These are phyloP conservation scores for Euphydryas editha DNA, from an alignment of 2,888 invertebrate genomes.

Conservation along the genomic window DNA sequence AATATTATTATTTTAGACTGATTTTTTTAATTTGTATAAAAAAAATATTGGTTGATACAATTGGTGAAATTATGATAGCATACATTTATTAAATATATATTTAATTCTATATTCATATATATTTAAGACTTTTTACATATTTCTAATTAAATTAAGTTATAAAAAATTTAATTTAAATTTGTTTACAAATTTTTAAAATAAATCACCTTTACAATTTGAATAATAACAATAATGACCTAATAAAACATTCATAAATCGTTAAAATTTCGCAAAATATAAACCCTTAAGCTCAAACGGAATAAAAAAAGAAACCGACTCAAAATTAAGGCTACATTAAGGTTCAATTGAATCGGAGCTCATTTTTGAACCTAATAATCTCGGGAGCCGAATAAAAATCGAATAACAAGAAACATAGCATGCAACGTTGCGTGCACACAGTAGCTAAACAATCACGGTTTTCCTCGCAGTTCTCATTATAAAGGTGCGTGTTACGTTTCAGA, in stretches of 20 bases:
- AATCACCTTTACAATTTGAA: no score
- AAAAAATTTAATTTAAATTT: no score
- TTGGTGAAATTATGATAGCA: no score
- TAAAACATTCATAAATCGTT: not conserved
- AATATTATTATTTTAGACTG: no score
- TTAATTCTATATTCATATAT: no score
- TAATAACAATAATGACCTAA: no score
- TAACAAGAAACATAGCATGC: slow-evolving; percentile 58
- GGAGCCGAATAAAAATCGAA: slow-evolving; percentile 28
- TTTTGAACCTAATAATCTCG: slow-evolving; percentile 42
- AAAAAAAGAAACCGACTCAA: slow-evolving; percentile 4
- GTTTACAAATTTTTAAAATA: no score
- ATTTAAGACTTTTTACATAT: no score
- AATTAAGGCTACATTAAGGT: slow-evolving; percentile 29
- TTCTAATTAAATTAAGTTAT: no score
- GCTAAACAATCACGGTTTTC: slow-evolving; percentile 38
- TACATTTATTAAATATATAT: no score
- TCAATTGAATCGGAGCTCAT: slow-evolving; percentile 40
- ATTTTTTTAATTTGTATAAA: no score
- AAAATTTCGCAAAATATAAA: not conserved
- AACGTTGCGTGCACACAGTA: slow-evolving; percentile 71
- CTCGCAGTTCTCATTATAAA: slow-evolving; percentile 45
- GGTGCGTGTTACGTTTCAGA: slow-evolving; percentile 47
- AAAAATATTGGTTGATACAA: no score
- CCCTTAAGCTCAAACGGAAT: not conserved